Percentiles rank a stretch among this genome's conserved stretches.
Evolutionary conservation across 2,888 invertebrate species (phyloP).

Genomic region (Drosophila neoperkinsi): DNA sequence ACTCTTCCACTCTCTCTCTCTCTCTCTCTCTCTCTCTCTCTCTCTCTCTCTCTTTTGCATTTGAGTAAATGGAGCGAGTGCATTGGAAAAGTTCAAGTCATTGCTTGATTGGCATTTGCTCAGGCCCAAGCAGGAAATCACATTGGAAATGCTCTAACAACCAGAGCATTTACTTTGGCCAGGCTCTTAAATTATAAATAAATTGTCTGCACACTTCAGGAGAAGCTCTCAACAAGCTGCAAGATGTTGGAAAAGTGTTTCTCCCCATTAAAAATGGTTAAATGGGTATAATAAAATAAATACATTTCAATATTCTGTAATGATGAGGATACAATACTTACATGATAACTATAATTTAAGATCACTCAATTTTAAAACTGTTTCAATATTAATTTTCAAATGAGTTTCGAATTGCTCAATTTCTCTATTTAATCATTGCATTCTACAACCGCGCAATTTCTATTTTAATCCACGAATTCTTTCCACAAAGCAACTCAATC

Average conservation of each 20-base stretch:
- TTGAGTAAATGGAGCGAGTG: slow-evolving; percentile 48
- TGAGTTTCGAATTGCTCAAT: neutral
- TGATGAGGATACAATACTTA: neutral
- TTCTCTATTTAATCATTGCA: slow-evolving; percentile 15
- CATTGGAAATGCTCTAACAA: slow-evolving; percentile 44
- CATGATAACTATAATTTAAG: neutral
- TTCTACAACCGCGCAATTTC: slow-evolving; percentile 7
- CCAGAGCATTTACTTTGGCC: slow-evolving; percentile 19
- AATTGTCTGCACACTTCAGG: slow-evolving; percentile 20
- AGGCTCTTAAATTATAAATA: slow-evolving; percentile 23
- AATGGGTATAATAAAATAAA: neutral
- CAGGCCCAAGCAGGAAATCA: slow-evolving; percentile 63
- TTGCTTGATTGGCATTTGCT: slow-evolving; percentile 65
- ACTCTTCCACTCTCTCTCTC: neutral
- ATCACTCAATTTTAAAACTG: neutral
- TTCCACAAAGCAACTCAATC: slow-evolving; percentile 45
- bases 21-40: neutral
- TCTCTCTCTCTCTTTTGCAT: neutral
- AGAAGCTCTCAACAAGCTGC: neutral
- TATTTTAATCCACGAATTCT: slow-evolving; percentile 48
- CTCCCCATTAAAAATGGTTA: neutral
- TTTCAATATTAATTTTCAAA: neutral
- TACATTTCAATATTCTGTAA: neutral
- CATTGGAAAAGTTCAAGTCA: slow-evolving; percentile 61
- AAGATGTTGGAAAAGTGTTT: neutral